Evolutionary conservation across 2,797 vertebrate genomes (phyloP), one percentile per base, ranked within the genome.

Genomic region (Acanthornis magna): DNA sequence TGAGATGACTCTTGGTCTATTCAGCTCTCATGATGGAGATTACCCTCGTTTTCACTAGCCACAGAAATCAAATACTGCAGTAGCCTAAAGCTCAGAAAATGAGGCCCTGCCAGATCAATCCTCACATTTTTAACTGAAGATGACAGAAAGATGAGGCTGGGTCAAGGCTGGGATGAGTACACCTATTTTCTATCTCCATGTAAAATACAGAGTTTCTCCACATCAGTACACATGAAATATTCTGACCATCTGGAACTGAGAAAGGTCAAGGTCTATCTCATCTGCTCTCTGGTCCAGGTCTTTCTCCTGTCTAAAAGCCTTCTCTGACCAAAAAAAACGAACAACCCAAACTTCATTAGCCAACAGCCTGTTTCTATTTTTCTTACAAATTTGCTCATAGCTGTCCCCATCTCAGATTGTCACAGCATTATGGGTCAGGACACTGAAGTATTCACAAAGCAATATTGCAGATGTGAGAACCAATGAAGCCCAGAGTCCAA

Each of bases 221-320:
- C 0, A 2, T 48, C 29, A 84, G 45, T 14, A 63, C 26, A 40
- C 9, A 26, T 40, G 15, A 84, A 84, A 70, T 73, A 85, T 36
- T 81, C 74, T 57, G 36, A 43, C 36, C 73, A 78, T 80, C 57
- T 85, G 66, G 65, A 89, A n/a, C 32, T 29, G 25, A 73, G 27
- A 45, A 89, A 77, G 17, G 54, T 83, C 82, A 94, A 74, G 83
- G 47, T 57, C 78, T 89, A 57, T 42, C 25, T 93, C 87, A 93
- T 77, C 63, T 57, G 19, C 50, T 82, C 9, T 74, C 66, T 75
- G 16, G 25, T 71, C 45, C 45, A 71, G 60, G 10, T 58, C 43
- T 73, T 86, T 70, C 36, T 88, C 7, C 54, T 62, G 5, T 36
- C 73, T 73, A 38, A 45, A 86, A 27, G 10, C 9, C 45, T 55